Conservation (phyloP, 2,888 invertebrate genomes). For the Lithophane ornitopus region DNA sequence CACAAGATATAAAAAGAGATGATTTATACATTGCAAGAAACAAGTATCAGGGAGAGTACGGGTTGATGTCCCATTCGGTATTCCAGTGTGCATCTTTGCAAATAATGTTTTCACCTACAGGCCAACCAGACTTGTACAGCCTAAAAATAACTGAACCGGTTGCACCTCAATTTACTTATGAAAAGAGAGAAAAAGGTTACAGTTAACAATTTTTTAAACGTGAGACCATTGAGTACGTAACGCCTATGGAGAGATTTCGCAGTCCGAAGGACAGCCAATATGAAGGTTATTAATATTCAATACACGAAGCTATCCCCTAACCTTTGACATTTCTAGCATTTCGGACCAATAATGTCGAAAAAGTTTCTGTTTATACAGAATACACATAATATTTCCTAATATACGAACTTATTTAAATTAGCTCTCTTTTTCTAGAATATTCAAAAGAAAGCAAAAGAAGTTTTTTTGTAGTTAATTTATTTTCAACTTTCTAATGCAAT, state of each 20-base stretch:
- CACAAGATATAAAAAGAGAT: constrained; percentile 18
- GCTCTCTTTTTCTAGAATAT: constrained; percentile 25
- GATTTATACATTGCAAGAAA: constrained; percentile 26
- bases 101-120: neutral
- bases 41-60: constrained; percentile 22
- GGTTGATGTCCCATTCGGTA: constrained; percentile 52
- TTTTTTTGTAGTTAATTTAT: neutral
- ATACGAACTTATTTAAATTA: constrained; percentile 28
- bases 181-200: constrained; percentile 29
- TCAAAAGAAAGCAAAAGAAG: constrained; percentile 20
- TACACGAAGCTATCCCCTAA: constrained; percentile 25
- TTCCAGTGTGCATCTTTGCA: constrained; percentile 34
- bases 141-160: constrained; percentile 51
- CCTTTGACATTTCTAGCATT: constrained; percentile 44
- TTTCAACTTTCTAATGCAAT: constrained; percentile 16
- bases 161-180: neutral
- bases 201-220: constrained; percentile 6
- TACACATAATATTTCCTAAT: neutral
- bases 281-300: constrained; percentile 48
- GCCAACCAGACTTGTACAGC: neutral
- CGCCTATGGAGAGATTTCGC: constrained; percentile 18
- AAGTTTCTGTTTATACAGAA: constrained; percentile 37
- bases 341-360: constrained; percentile 22
- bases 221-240: neutral
- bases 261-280: constrained; percentile 14